A percentile compares a stretch with the other conserved stretches of the same genome.
Conservation (phyloP, 1,140 invertebrate species). For the Hirudo medicinalis region DNA sequence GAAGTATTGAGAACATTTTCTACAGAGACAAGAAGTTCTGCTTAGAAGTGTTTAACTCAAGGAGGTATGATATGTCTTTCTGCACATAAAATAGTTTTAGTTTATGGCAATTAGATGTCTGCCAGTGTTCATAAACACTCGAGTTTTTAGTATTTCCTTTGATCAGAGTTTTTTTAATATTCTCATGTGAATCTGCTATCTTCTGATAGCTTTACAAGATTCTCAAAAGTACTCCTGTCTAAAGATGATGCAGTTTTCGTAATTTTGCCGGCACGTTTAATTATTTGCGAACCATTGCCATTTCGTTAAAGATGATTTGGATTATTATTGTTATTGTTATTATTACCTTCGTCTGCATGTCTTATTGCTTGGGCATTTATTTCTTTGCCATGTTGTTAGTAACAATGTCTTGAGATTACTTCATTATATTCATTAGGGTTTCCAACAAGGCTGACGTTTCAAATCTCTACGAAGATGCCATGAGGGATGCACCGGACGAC, state of each 20-base stretch:
- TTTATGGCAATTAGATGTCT: background rate
- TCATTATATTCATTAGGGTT: background rate
- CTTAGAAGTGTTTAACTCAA: conserved; percentile 49
- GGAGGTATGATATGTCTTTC: conserved; percentile 40
- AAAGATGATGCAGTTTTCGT: too few species aligned
- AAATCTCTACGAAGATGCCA: conserved; percentile 48
- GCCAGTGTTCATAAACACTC: background rate
- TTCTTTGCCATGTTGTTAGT: background rate
- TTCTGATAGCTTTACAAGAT: too few species aligned
- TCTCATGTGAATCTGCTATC: too few species aligned
- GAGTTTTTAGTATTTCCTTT: background rate
- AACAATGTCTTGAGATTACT: background rate
- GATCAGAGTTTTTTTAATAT: conserved; percentile 1
- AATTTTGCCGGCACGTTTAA: too few species aligned
- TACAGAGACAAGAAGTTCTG: conserved; percentile 50
- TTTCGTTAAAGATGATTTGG: too few species aligned
- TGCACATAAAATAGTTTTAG: background rate
- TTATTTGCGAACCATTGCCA: too few species aligned
- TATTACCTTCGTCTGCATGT: too few species aligned
- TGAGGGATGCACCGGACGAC: conserved; percentile 43
- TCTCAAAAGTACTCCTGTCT: too few species aligned
- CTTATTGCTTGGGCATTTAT: too few species aligned
- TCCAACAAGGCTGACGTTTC: conserved; percentile 33
- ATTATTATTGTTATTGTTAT: too few species aligned
- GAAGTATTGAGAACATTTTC: conserved; percentile 49